Evolutionary conservation across 1,140 invertebrate genomes (phyloP), one percentile per base, ranked within the genome.

Genomic region (Lysiphlebus fabarum): DNA sequence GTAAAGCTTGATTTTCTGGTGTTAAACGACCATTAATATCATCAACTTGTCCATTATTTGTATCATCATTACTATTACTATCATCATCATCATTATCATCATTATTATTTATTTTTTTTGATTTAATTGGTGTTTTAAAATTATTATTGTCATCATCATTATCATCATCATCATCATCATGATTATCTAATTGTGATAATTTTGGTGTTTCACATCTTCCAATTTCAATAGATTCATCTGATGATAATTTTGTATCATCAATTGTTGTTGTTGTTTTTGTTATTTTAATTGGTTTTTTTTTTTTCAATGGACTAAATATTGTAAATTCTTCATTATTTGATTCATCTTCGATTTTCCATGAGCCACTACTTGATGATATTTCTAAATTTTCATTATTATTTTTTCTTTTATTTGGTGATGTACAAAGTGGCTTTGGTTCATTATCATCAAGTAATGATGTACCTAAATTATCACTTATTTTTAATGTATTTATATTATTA

Each of bases 251-350:
- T 7, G 8, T 7, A 50, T 55, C 26, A 37, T 54, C 50, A 33
- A 42, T 34, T 5, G 49, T 53, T 33, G 14, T 58, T 33, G 49
- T 7, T 10, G 38, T 59, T 5, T 36, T 9, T 3, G 14, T 5
- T 9, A 49, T 5, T n/a, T 42, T 49, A 26, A 62, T 55, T 0
- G 67, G 55, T 53, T 59, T 67, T 51, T 68, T 65, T 34, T 70
- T 76, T 47, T 72, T 75, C 6, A 76, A 69, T 6, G 74, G 73
- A n/a, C 73, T 75, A 43, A 70, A 72, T 63, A 77, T 77, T 61
- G 71, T 64, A 62, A 76, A 75, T 37, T 73, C 70, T 33, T 72
- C 61, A 7, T 67, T 60, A 11, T 33, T 43, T 49, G 60, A 59
- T 48, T 63, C 53, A 36, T 55, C 54, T 6, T 50, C 43, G 7